A percentile compares a stretch with the other conserved stretches of the same genome.
These are phyloP conservation scores for Vesta saturnalis DNA, from an alignment of 2,888 invertebrate genomes.

Conservation along the genomic window DNA sequence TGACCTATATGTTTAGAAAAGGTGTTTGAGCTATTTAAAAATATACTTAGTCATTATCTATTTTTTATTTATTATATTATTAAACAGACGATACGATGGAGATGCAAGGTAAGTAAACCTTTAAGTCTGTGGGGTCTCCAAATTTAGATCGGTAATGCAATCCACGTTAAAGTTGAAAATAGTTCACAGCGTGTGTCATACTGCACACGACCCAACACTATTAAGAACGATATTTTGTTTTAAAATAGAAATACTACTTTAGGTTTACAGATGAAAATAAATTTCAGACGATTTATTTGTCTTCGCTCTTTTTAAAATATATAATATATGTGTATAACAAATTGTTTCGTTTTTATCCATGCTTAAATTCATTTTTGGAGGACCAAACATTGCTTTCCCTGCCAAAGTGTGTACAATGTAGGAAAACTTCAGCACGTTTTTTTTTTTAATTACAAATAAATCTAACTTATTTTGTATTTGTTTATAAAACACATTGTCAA, in stretches of 20 bases:
- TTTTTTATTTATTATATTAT: neutral
- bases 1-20: neutral
- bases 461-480: no score
- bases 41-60: neutral
- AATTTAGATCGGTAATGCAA: constrained; percentile 70
- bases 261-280: constrained; percentile 17
- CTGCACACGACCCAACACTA: constrained; percentile 64
- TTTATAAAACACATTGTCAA: no score
- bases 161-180: constrained; percentile 67
- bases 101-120: constrained; percentile 46
- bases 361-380: no score
- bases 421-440: no score
- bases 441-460: no score
- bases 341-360: no score
- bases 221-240: constrained; percentile 14
- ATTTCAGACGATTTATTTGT: constrained; percentile 5
- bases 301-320: neutral
- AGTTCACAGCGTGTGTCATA: constrained; percentile 64
- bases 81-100: neutral
- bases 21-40: neutral
- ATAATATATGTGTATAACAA: no score
- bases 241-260: constrained; percentile 15
- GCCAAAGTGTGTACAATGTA: no score
- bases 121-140: constrained; percentile 55
- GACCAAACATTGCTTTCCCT: no score